phyloP scores from a whole-genome alignment of 1,140 invertebrate genomes.

The Eufriesea mexicana region DNA sequence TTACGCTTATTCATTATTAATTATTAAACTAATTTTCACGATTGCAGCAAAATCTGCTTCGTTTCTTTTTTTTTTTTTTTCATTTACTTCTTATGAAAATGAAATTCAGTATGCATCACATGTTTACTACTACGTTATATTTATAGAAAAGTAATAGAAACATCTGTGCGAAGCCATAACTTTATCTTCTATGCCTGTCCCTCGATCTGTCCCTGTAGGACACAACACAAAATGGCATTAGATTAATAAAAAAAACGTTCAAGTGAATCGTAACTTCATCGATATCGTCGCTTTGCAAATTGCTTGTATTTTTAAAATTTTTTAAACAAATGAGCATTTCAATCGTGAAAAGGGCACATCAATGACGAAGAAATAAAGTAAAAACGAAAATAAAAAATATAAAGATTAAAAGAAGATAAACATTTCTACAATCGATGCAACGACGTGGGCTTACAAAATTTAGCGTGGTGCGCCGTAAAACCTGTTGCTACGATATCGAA shows the following conservation, averaged over 20 bases:
- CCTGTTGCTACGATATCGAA: constrained; percentile 49
- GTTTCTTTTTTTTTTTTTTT: background rate
- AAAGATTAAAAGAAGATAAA: constrained; percentile 29
- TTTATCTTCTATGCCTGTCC: constrained; percentile 80
- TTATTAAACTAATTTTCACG: constrained; percentile 11
- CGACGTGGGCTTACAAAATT: constrained; percentile 48
- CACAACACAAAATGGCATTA: constrained; percentile 71
- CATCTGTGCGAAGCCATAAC: constrained; percentile 66
- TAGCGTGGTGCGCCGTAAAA: constrained; percentile 59
- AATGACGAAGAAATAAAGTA: constrained; percentile 4
- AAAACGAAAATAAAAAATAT: constrained; percentile 58
- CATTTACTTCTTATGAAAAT: constrained; percentile 14
- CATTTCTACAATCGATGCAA: constrained; percentile 57
- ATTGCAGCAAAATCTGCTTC: background rate
- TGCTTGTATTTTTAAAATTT: background rate
- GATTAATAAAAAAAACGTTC: constrained; percentile 44
- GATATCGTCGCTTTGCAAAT: constrained; percentile 21
- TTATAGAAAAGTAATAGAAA: constrained; percentile 68
- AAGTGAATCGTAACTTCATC: constrained; percentile 23
- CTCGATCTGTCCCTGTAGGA: constrained; percentile 79
- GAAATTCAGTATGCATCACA: constrained; percentile 30
- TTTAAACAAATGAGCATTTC: background rate
- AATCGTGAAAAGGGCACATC: background rate
- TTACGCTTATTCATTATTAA: constrained; percentile 5
- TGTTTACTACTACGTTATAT: constrained; percentile 53